Base-by-base conservation (phyloP, 2,113 vertebrate species). In the Vulpes vulpes region DNA sequence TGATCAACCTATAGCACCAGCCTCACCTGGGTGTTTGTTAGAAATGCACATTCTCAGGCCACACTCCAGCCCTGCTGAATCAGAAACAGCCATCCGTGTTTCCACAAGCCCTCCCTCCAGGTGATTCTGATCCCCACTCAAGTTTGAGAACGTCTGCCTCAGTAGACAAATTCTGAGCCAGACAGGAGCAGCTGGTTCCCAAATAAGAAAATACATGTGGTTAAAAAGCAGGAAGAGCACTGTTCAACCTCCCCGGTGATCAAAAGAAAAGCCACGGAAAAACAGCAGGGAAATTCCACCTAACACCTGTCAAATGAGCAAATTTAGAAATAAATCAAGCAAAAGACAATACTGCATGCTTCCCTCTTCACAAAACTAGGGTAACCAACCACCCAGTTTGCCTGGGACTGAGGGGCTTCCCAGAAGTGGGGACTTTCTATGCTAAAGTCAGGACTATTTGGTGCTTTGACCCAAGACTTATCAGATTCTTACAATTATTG, bases 401-500 rank as follows among this genome's bases (percentile, higher is more conserved):
- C 55, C n/a, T 12, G 30, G 84, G 14, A 78, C 6, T 49, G 32
- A 59, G n/a, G 35, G 12, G 30, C 8, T 12, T 22, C 32, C 32
- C 12, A 27, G 20, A 57, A 67, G 6, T 20, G 3, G 7, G 32
- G 85, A 35, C 69, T 49, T 55, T 16, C 19, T 59, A 62, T 64
- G n/a, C 27, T 79, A 25, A 57, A 35, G 14, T 62, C 16, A 30
- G 27, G 71, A 53, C 20, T 17, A 11, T 64, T 7, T 11, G 67
- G 17, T 78, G 55, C 1, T 27, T 19, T 16, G 8, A 19, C 22
- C 22, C 0, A 4, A 69, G 87, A 55, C 53, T 57, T 55, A 67
- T 15, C 17, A n/a, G 25, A 32, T 9, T 4, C 3, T 27, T 3
- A 0, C 2, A 19, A 57, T 60, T 32, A 17, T 16, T 2, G 60